Percentiles rank a stretch among this genome's conserved stretches.
phyloP scores from a whole-genome alignment of 2,888 invertebrate genomes.

The Nemoura dubitans region DNA sequence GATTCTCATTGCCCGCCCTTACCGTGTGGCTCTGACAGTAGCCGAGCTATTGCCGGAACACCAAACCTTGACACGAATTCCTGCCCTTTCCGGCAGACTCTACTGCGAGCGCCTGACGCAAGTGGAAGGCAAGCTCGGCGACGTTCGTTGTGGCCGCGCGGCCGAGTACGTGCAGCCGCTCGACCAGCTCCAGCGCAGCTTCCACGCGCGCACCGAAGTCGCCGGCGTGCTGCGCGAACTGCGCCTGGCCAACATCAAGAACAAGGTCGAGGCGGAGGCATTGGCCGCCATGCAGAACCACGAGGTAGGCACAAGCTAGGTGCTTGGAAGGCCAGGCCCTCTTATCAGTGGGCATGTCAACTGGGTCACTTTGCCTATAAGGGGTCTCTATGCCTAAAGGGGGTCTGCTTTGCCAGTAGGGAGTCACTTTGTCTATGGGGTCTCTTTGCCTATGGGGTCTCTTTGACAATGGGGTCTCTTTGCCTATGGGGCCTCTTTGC shows the following conservation, averaged over 20 bases:
- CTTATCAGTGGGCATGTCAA: too few species aligned
- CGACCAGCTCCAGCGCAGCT: conserved; percentile 85
- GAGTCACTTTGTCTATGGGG: too few species aligned
- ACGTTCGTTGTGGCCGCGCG: conserved; percentile 86
- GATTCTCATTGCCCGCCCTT: too few species aligned
- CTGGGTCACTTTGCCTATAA: too few species aligned
- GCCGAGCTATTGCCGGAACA: too few species aligned
- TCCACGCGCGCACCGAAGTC: conserved; percentile 87
- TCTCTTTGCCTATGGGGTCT: too few species aligned
- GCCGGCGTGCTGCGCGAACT: conserved; percentile 84
- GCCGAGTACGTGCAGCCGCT: conserved; percentile 89
- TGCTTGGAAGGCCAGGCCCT: too few species aligned
- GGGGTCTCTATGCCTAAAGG: too few species aligned
- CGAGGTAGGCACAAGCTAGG: conserved; percentile 67
- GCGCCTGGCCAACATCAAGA: conserved; percentile 82
- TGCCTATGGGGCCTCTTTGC: too few species aligned
- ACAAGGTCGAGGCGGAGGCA: conserved; percentile 88
- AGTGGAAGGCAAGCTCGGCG: conserved; percentile 85
- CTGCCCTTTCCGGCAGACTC: conserved; percentile 61
- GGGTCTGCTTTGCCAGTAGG: too few species aligned
- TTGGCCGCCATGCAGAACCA: conserved; percentile 89
- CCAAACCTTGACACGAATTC: background rate
- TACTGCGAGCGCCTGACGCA: conserved; percentile 86
- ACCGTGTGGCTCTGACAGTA: too few species aligned
- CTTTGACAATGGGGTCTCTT: too few species aligned